Percentiles rank a stretch among this genome's conserved stretches.
These are phyloP conservation scores for Neoaliturus tenellus DNA, from an alignment of 2,888 invertebrate species.

Conservation along the genomic window DNA sequence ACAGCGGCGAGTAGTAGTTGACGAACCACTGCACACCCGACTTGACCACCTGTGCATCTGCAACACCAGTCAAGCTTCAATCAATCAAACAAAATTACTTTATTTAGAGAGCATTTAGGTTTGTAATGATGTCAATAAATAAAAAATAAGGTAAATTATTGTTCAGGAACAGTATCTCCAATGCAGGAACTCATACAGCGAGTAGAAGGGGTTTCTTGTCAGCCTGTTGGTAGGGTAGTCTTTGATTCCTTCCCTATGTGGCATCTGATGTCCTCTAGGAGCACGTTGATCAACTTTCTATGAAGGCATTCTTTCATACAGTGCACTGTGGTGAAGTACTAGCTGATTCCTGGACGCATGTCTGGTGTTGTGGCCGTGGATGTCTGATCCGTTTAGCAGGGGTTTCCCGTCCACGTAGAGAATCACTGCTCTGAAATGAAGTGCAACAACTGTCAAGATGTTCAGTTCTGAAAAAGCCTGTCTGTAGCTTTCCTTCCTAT, in stretches of 20 bases:
- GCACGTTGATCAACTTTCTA: neutral
- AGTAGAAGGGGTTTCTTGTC: neutral
- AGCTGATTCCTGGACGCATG: too few relatives aligned
- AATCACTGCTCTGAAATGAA: neutral
- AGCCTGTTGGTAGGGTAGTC: constrained; percentile 11
- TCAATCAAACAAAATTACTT: too few relatives aligned
- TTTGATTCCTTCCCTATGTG: neutral
- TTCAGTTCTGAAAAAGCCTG: neutral
- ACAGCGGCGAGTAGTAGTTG: constrained; percentile 92
- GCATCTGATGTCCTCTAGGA: neutral
- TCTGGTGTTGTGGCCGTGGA: neutral
- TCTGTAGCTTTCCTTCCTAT: neutral
- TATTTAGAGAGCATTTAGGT: too few relatives aligned
- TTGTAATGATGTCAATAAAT: too few relatives aligned
- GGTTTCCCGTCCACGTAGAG: constrained; percentile 21
- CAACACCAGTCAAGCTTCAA: too few relatives aligned
- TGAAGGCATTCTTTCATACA: constrained; percentile 1
- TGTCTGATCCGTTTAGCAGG: neutral
- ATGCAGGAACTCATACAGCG: neutral
- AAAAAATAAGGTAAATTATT: too few relatives aligned
- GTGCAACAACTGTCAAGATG: neutral
- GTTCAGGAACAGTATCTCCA: neutral
- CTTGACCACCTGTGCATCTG: constrained; percentile 75
- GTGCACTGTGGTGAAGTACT: neutral
- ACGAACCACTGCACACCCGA: constrained; percentile 87